These are phyloP conservation scores for Neotoxoptera formosana DNA, from an alignment of 1,140 invertebrate genomes.

Conservation along the genomic window DNA sequence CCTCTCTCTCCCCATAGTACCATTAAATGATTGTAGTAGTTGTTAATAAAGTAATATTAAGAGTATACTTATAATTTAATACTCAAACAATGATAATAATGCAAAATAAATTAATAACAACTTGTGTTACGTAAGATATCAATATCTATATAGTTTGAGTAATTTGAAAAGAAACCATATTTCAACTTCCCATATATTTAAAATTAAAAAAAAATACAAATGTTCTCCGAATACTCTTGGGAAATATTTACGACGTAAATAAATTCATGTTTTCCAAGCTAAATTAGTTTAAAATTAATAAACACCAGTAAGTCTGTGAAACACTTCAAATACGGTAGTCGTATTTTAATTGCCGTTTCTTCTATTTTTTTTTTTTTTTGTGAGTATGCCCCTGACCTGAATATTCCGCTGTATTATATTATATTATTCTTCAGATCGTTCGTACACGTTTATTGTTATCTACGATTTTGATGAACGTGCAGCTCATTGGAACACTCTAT, in stretches of 20 bases:
- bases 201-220: neutral
- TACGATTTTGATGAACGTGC: neutral
- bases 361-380: neutral
- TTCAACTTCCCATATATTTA: no score
- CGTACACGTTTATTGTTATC: slow-evolving; percentile 17
- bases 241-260: neutral
- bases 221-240: neutral
- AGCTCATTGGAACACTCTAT: neutral
- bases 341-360: neutral
- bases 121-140: no score
- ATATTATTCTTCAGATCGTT: neutral
- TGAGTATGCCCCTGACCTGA: neutral
- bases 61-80: neutral
- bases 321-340: neutral
- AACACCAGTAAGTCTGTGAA: neutral
- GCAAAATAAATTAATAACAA: no score
- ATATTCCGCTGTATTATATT: neutral
- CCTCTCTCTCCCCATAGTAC: no score
- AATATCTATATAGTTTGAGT: no score
- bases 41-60: neutral
- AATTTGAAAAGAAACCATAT: no score
- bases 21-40: neutral
- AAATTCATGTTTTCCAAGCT: neutral
- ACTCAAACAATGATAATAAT: no score
- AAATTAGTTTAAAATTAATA: neutral